These are phyloP conservation scores for Metacarcinus magister DNA, from an alignment of 2,888 invertebrate species.

Conservation along the genomic window DNA sequence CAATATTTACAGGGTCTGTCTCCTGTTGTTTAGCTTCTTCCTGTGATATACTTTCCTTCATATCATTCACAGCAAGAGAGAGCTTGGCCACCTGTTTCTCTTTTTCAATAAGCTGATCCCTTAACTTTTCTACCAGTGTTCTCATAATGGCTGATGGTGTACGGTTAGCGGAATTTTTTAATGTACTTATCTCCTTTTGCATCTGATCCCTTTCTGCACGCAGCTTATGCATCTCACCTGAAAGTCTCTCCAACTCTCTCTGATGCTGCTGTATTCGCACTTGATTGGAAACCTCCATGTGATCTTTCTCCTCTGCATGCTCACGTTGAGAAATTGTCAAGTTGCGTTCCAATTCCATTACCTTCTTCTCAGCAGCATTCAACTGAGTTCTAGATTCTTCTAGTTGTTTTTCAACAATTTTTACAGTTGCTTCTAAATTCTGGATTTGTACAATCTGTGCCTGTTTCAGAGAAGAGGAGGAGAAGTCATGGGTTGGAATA, in stretches of 20 bases:
- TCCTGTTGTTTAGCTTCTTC: slow-evolving; percentile 52
- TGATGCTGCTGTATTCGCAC: slow-evolving; percentile 76
- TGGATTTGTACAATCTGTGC: slow-evolving; percentile 74
- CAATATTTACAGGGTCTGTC: slow-evolving; percentile 54
- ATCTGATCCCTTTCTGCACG: slow-evolving; percentile 72
- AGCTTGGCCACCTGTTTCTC: slow-evolving; percentile 79
- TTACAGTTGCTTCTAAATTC: slow-evolving; percentile 70
- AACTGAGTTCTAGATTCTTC: slow-evolving; percentile 66
- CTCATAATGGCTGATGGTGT: slow-evolving; percentile 77
- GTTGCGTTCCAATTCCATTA: slow-evolving; percentile 74
- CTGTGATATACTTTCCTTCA: slow-evolving; percentile 68
- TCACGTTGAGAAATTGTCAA: slow-evolving; percentile 70
- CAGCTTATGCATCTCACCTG: slow-evolving; percentile 58
- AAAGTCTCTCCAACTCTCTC: slow-evolving; percentile 76
- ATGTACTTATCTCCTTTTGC: slow-evolving; percentile 62
- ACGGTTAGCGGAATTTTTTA: slow-evolving; percentile 71
- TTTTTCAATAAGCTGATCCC: slow-evolving; percentile 81
- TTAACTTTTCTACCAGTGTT: slow-evolving; percentile 78
- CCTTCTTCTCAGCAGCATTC: slow-evolving; percentile 61
- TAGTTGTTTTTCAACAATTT: slow-evolving; percentile 66
- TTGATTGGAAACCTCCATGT: slow-evolving; percentile 76
- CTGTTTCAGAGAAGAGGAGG: slow-evolving; percentile 64
- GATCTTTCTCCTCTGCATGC: slow-evolving; percentile 75
- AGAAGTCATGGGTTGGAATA: slow-evolving; percentile 71
- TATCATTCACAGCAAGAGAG: slow-evolving; percentile 72